Percentiles rank a stretch among this genome's conserved stretches.
Conservation (phyloP, 2,797 vertebrate species). For the Enteromius mattozi region DNA sequence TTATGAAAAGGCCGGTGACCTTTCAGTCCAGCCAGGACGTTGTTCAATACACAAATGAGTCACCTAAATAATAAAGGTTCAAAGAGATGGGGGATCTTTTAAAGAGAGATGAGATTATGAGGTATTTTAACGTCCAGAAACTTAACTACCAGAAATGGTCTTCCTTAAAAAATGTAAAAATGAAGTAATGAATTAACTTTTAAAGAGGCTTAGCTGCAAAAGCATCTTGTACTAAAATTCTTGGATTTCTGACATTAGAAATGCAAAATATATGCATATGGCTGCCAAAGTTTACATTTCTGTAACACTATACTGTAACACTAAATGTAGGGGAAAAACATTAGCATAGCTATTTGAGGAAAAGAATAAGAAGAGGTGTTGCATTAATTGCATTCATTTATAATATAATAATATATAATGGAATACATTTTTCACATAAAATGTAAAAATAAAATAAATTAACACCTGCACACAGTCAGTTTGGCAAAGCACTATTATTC, state of each 20-base stretch:
- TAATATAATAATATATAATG: not conserved
- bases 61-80: not conserved
- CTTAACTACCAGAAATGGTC: not conserved
- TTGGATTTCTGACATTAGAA: not conserved
- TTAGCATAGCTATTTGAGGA: not conserved
- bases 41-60: not conserved
- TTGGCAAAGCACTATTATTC: not conserved
- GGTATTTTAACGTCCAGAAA: not conserved
- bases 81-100: not conserved
- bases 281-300: not conserved
- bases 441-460: not conserved
- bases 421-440: not conserved
- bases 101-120: not conserved
- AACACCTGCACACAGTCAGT: not conserved
- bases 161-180: not conserved
- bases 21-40: not conserved
- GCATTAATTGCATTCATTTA: not conserved
- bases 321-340: not conserved
- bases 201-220: not conserved
- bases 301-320: not conserved
- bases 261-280: not conserved
- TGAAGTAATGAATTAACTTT: too few species aligned
- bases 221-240: not conserved
- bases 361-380: not conserved
- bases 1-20: constrained; percentile 5